Percentiles rank a stretch among this genome's conserved stretches.
Evolutionary conservation across 2,888 invertebrate genomes (phyloP).

Genomic region (Xestia c-nigrum): DNA sequence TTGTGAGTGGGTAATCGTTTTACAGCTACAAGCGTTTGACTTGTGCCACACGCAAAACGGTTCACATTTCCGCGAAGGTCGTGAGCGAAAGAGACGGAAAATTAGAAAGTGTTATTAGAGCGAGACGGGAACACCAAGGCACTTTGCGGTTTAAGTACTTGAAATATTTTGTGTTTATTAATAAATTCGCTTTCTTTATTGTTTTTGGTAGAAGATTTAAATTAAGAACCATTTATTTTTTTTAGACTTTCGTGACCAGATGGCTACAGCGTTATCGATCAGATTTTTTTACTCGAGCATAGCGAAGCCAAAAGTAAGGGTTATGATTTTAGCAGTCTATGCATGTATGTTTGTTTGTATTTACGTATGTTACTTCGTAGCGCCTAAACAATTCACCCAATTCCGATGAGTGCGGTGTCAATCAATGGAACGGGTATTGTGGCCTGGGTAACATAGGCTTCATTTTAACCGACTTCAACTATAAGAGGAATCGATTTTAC

Average conservation of each 20-base stretch:
- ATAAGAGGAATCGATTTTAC: no score
- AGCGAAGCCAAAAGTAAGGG: no score
- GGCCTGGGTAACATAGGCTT: no score
- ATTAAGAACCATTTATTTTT: background rate
- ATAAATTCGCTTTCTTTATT: constrained; percentile 57
- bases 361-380: no score
- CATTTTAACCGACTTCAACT: no score
- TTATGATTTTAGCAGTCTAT: no score
- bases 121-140: constrained; percentile 59
- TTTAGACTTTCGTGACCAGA: background rate
- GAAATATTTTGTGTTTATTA: constrained; percentile 57
- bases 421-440: no score
- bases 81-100: constrained; percentile 66
- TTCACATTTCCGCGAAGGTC: constrained; percentile 72
- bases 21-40: constrained; percentile 37
- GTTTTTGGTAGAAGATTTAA: constrained; percentile 4
- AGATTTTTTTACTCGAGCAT: background rate
- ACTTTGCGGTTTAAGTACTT: constrained; percentile 57
- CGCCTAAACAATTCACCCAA: no score
- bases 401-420: no score
- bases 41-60: constrained; percentile 65
- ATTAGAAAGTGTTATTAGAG: constrained; percentile 74
- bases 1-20: no score
- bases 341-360: no score
- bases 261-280: background rate